These are phyloP conservation scores for Haemorhous mexicanus DNA, from an alignment of 2,113 vertebrate genomes.

Conservation along the genomic window DNA sequence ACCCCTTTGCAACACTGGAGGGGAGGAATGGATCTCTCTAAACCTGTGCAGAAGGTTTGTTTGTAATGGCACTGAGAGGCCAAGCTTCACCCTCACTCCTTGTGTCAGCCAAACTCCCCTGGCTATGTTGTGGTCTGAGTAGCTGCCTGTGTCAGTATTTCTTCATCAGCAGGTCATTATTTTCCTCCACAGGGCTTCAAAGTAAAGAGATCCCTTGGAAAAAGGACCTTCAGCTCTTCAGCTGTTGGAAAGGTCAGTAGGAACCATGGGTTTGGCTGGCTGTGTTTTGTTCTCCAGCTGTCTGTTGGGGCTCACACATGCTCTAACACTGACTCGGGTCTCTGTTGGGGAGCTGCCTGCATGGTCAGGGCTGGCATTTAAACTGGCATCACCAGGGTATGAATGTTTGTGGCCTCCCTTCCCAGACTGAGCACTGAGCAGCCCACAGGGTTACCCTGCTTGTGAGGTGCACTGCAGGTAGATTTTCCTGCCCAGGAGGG, in stretches of 20 bases:
- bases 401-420: background rate
- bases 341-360: background rate
- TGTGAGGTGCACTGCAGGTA: background rate
- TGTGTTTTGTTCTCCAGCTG: fast-evolving
- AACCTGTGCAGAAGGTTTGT: background rate
- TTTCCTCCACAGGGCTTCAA: constrained; percentile 74
- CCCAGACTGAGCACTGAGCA: background rate
- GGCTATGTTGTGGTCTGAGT: background rate
- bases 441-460: background rate
- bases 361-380: background rate
- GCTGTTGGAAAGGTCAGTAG: constrained; percentile 79
- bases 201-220: constrained; percentile 81
- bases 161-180: background rate
- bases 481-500: background rate
- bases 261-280: background rate
- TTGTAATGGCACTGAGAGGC: background rate
- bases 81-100: fast-evolving
- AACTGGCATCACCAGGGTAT: background rate
- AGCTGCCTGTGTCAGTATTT: background rate
- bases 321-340: fast-evolving
- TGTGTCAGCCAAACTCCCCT: background rate
- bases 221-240: constrained; percentile 74
- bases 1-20: background rate
- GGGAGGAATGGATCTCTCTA: background rate
- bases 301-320: background rate